Conservation (phyloP, 2,797 vertebrate genomes). For the Natrix natrix region DNA sequence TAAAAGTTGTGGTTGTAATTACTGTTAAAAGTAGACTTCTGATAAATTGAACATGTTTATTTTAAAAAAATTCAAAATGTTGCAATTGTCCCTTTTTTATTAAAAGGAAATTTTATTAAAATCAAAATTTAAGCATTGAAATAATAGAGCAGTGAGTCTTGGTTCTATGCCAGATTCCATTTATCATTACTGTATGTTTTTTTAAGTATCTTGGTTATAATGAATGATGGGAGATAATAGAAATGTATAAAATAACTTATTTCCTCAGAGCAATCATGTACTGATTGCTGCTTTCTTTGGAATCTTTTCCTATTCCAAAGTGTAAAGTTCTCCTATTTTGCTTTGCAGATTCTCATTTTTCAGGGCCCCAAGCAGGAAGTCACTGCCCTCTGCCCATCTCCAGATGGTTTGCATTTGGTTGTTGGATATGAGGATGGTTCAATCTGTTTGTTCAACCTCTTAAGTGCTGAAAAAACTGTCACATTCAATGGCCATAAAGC, state of each 20-base stretch:
- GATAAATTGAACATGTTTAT: not conserved
- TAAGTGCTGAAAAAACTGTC: slow-evolving; percentile 83
- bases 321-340: not conserved
- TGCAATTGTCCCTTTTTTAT: not conserved
- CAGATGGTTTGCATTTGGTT: slow-evolving; percentile 87
- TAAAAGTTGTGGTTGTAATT: not conserved
- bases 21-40: not conserved
- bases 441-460: slow-evolving; percentile 85
- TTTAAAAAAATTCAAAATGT: not conserved
- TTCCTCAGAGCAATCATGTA: not conserved
- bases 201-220: not conserved
- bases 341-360: slow-evolving; percentile 86
- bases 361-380: slow-evolving; percentile 90
- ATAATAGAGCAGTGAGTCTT: not conserved
- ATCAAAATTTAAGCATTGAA: not conserved
- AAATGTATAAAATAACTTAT: not conserved
- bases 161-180: not conserved
- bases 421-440: slow-evolving; percentile 94
- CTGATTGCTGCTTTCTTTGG: not conserved
- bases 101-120: no score
- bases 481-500: slow-evolving; percentile 96
- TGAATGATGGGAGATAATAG: not conserved
- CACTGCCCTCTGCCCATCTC: slow-evolving; percentile 86
- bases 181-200: not conserved
- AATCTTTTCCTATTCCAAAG: not conserved